Percentiles rank a stretch among this genome's conserved stretches.
phyloP scores from a whole-genome alignment of 2,797 vertebrate species.

The Myiotriccus ornatus region DNA sequence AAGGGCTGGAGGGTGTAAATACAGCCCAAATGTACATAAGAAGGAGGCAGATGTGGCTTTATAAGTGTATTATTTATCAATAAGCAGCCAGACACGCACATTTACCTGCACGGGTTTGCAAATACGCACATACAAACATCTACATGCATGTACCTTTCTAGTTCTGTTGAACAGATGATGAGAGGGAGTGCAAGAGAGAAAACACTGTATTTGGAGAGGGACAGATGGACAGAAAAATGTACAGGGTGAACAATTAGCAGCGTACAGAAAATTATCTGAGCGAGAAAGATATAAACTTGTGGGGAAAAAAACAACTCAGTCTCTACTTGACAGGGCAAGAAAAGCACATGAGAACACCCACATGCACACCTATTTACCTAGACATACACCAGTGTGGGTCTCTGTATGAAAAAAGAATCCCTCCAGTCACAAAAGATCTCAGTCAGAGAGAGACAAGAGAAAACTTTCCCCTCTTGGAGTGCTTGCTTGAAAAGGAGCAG shows the following conservation, averaged over 20 bases:
- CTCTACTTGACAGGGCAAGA: not conserved
- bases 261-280: accelerated
- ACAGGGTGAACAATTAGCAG: not conserved
- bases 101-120: not conserved
- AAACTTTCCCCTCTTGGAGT: not conserved
- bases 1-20: not conserved
- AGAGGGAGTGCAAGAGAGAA: not conserved
- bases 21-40: not conserved
- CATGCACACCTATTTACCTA: not conserved
- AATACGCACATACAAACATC: not conserved
- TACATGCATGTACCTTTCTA: not conserved
- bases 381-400: not conserved
- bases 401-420: not conserved
- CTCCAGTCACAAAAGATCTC: not conserved
- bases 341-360: accelerated
- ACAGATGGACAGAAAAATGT: not conserved
- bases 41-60: not conserved
- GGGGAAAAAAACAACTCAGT: not conserved
- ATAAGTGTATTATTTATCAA: not conserved
- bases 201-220: not conserved
- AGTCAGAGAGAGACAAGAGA: not conserved
- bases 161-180: not conserved
- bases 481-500: not conserved
- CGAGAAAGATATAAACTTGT: not conserved
- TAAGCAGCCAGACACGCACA: accelerated